Conservation (phyloP, 1,140 invertebrate genomes). For the Scylla paramamosain region DNA sequence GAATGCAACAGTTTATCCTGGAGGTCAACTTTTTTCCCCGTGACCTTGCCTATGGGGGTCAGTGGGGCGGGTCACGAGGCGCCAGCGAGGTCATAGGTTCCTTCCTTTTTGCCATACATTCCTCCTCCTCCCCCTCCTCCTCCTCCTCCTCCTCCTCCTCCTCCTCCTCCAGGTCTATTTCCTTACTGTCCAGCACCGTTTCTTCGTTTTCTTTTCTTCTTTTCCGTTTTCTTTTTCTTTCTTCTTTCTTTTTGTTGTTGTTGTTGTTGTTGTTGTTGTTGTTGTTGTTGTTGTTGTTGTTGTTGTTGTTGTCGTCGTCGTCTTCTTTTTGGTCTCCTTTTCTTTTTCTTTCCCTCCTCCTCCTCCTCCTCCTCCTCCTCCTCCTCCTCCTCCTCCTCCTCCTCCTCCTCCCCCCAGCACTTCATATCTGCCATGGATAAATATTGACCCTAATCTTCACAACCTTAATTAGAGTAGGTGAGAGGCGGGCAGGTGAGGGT, state of each 20-base stretch:
- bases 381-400: conserved; percentile 1
- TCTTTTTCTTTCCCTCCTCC: not conserved
- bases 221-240: too few species aligned
- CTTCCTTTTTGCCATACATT: not conserved
- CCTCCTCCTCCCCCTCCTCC: not conserved
- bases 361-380: conserved; percentile 1
- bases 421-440: not conserved
- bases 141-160: not conserved
- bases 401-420: not conserved
- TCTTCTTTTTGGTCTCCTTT: too few species aligned
- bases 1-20: too few species aligned
- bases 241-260: too few species aligned
- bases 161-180: too few species aligned
- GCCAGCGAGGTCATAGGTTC: not conserved
- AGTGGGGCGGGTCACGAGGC: conserved; percentile 5
- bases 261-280: too few species aligned
- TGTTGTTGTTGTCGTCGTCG: too few species aligned
- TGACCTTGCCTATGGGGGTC: not conserved
- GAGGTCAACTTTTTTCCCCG: not conserved
- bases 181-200: too few species aligned
- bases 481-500: not conserved
- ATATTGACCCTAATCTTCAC: not conserved
- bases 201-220: too few species aligned
- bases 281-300: too few species aligned
- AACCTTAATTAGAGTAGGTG: not conserved